Conservation (phyloP, 2,888 invertebrate genomes). For the Yponomeuta evonymella region DNA sequence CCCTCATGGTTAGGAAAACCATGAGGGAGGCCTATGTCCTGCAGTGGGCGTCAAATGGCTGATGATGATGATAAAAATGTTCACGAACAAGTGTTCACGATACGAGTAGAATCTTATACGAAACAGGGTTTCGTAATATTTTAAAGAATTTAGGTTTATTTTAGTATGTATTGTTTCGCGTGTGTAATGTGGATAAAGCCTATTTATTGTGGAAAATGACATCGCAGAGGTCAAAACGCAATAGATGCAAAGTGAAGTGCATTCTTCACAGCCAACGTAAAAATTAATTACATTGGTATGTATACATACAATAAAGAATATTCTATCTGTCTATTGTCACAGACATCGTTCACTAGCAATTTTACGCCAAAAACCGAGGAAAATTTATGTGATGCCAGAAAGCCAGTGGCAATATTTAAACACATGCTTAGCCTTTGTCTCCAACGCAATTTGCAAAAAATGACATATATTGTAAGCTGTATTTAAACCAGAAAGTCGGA, state of each 20-base stretch:
- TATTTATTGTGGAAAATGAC: not conserved
- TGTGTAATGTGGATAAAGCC: too few relatives aligned
- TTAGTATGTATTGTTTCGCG: too few relatives aligned
- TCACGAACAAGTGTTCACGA: too few relatives aligned
- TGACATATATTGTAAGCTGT: not conserved
- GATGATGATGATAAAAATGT: too few relatives aligned
- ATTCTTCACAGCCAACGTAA: not conserved
- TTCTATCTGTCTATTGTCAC: not conserved
- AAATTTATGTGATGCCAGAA: not conserved
- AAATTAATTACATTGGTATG: not conserved
- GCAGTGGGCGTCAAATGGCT: too few relatives aligned
- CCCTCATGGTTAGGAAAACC: too few relatives aligned
- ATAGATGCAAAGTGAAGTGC: not conserved
- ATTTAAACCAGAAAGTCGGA: not conserved
- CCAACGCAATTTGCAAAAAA: not conserved
- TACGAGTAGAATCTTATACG: too few relatives aligned
- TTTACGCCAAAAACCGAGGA: not conserved
- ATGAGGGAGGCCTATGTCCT: too few relatives aligned
- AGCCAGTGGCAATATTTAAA: not conserved
- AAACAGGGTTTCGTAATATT: too few relatives aligned
- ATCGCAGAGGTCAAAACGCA: not conserved
- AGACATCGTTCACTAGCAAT: not conserved
- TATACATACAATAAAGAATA: too few relatives aligned
- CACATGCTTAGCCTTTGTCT: not conserved
- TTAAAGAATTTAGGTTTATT: too few relatives aligned